These are phyloP conservation scores for Acanthisitta chloris DNA, from an alignment of 2,113 vertebrate genomes.

Conservation along the genomic window DNA sequence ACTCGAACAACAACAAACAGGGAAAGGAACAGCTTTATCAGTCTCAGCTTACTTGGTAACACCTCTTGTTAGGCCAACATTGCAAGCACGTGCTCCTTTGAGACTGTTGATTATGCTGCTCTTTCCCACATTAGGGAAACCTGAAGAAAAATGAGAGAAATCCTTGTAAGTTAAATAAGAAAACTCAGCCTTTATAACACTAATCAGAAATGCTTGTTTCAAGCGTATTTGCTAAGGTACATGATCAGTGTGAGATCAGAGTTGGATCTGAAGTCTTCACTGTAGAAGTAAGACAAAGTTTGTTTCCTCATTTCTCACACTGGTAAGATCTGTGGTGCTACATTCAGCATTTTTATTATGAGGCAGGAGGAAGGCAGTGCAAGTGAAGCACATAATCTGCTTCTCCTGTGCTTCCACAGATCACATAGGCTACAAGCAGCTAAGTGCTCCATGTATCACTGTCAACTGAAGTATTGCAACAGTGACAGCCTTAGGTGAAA, in stretches of 20 bases:
- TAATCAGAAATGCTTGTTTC: not conserved
- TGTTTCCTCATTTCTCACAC: constrained; percentile 64
- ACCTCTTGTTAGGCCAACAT: constrained; percentile 81
- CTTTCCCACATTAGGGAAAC: constrained; percentile 96
- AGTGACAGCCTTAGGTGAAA: not conserved
- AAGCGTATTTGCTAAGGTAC: not conserved
- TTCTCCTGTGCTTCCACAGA: not conserved
- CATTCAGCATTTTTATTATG: not conserved
- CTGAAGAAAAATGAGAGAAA: constrained; percentile 62
- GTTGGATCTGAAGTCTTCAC: constrained; percentile 73
- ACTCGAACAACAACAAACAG: not conserved
- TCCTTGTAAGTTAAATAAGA: not conserved
- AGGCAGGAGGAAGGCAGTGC: not conserved
- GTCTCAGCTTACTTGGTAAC: constrained; percentile 84
- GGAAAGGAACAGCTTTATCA: not conserved
- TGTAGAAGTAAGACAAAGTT: constrained; percentile 41
- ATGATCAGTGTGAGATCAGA: constrained; percentile 64
- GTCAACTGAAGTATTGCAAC: not conserved
- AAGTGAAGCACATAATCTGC: not conserved
- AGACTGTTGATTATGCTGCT: constrained; percentile 96
- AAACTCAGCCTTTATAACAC: not conserved
- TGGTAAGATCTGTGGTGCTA: not conserved
- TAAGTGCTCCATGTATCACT: not conserved
- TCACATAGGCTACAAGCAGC: no score
- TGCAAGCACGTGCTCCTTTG: constrained; percentile 81